Evolutionary conservation across 2,113 vertebrate species (phyloP).

Genomic region (Lampris incognitus): DNA sequence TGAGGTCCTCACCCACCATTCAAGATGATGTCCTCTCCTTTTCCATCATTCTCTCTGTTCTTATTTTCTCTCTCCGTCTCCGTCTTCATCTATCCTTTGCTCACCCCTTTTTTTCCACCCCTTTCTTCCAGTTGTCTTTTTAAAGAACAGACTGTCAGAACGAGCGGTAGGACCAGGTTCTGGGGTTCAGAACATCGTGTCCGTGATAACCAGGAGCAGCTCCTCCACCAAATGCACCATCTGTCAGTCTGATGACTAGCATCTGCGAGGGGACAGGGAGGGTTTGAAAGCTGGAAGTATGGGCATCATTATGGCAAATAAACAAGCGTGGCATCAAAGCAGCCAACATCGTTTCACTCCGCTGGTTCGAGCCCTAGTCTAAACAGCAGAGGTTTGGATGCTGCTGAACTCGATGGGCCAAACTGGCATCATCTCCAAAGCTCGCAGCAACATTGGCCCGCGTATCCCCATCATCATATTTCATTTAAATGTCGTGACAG

Average conservation of each 20-base stretch:
- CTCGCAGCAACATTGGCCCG: neutral
- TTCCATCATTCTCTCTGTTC: slow-evolving; percentile 12
- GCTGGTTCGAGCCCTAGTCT: slow-evolving; percentile 50
- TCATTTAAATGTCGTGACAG: too few species aligned
- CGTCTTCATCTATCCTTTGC: slow-evolving; percentile 8
- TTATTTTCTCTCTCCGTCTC: slow-evolving; percentile 10
- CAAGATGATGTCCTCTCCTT: neutral
- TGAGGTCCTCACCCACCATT: slow-evolving; percentile 39
- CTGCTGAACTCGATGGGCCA: slow-evolving; percentile 31
- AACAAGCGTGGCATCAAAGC: slow-evolving; percentile 73
- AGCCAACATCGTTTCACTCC: slow-evolving; percentile 60
- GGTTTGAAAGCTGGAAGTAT: slow-evolving; percentile 52
- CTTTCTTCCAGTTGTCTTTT: slow-evolving; percentile 25
- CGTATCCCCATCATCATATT: too few species aligned
- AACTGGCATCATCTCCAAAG: slow-evolving; percentile 43
- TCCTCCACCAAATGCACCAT: slow-evolving; percentile 39
- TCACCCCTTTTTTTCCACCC: neutral
- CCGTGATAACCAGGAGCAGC: slow-evolving; percentile 50
- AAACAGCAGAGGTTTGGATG: slow-evolving; percentile 26
- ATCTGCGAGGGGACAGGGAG: slow-evolving; percentile 46
- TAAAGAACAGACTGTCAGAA: slow-evolving; percentile 21
- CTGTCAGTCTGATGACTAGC: slow-evolving; percentile 56
- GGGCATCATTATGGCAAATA: slow-evolving; percentile 72
- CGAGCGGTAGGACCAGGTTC: slow-evolving; percentile 25
- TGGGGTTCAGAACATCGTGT: slow-evolving; percentile 48